Conservation (phyloP, 2,797 vertebrate genomes). For the Calcarius lapponicus region DNA sequence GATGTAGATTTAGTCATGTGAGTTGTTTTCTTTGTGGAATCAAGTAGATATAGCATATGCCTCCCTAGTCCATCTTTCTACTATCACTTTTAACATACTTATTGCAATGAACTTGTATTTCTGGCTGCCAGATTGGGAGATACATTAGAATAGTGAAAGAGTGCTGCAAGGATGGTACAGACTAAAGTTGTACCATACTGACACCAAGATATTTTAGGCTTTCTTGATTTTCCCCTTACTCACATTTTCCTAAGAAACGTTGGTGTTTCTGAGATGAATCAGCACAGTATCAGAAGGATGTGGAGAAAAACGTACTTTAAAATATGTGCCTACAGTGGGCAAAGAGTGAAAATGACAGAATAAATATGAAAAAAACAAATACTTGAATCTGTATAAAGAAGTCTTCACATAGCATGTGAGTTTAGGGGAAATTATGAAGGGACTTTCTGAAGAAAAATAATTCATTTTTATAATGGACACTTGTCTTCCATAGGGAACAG, state of each 20-base stretch:
- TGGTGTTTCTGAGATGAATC: not conserved
- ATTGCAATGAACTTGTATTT: not conserved
- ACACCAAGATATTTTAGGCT: not conserved
- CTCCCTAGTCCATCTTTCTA: not conserved
- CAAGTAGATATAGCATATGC: not conserved
- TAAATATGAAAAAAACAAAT: not conserved
- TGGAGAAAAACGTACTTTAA: not conserved
- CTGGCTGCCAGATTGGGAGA: not conserved
- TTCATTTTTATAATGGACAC: not conserved
- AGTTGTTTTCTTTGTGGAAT: not conserved
- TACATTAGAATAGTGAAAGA: not conserved
- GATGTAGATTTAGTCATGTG: not conserved
- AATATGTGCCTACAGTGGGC: fast-evolving
- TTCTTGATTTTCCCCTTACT: not conserved
- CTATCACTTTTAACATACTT: not conserved
- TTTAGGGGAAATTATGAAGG: not conserved
- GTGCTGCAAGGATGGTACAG: not conserved
- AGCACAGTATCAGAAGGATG: not conserved
- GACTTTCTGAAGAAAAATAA: not conserved
- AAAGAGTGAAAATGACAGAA: not conserved
- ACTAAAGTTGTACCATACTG: not conserved
- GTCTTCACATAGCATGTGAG: not conserved
- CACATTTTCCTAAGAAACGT: not conserved
- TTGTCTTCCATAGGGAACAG: not conserved
- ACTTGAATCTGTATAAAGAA: not conserved